Evolutionary conservation across 2,113 vertebrate species (phyloP).

Genomic region (Myotis brandtii): DNA sequence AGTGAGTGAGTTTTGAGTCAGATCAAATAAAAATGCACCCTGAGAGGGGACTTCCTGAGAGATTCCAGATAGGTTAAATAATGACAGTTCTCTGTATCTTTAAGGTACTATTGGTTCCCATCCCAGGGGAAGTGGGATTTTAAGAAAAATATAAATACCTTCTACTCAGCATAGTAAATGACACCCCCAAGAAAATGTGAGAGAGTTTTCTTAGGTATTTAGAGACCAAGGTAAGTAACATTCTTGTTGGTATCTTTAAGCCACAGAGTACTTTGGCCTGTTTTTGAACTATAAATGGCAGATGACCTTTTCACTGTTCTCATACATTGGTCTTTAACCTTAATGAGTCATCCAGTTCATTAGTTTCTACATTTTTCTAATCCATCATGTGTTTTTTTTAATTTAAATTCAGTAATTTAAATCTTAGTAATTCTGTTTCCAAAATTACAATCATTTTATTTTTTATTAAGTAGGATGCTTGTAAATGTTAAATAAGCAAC

Average conservation of each 20-base stretch:
- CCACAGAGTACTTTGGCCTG: not conserved
- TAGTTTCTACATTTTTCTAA: not conserved
- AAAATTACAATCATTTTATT: not conserved
- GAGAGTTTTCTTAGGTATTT: not conserved
- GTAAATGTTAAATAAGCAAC: not conserved
- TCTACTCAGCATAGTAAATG: not conserved
- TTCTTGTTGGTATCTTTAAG: not conserved
- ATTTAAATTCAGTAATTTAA: not conserved
- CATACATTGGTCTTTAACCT: not conserved
- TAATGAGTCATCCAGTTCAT: not conserved
- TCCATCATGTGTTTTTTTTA: not conserved
- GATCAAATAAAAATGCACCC: not conserved
- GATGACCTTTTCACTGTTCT: not conserved
- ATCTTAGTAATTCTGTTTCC: not conserved
- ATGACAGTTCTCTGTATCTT: not conserved
- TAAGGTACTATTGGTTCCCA: not conserved
- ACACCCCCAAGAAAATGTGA: not conserved
- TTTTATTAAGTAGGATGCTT: not conserved
- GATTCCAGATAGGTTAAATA: not conserved
- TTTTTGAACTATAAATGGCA: not conserved
- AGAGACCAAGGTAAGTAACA: constrained; percentile 20
- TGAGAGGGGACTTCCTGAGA: not conserved
- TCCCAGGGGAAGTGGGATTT: not conserved
- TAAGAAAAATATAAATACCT: not conserved
- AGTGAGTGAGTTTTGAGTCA: not conserved